A percentile compares a stretch with the other conserved stretches of the same genome.
Evolutionary conservation across 2,888 invertebrate genomes (phyloP).

Genomic region (Hirtodrosophila trivittata): DNA sequence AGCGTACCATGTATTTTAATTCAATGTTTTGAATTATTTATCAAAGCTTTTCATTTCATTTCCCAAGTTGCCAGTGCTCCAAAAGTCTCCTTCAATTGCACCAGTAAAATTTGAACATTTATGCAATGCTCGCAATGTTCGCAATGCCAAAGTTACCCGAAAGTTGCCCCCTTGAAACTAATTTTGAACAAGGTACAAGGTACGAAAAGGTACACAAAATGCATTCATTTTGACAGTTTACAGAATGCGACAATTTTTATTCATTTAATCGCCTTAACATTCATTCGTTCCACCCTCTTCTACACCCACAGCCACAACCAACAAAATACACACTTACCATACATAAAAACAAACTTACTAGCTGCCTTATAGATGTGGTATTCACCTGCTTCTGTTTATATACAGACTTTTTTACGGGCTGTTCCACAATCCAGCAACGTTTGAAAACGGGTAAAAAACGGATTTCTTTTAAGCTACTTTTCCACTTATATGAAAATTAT

Average conservation of each 20-base stretch:
- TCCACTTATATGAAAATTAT: too few relatives aligned
- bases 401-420: too few relatives aligned
- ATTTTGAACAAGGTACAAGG: slow-evolving; percentile 36
- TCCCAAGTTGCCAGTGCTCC: slow-evolving; percentile 36
- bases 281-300: slow-evolving; percentile 8
- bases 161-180: slow-evolving; percentile 48
- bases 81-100: slow-evolving; percentile 26
- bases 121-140: slow-evolving; percentile 9
- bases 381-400: too few relatives aligned
- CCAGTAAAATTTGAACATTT: slow-evolving; percentile 20
- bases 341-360: too few relatives aligned
- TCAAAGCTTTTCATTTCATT: slow-evolving; percentile 30
- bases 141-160: slow-evolving; percentile 13
- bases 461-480: too few relatives aligned
- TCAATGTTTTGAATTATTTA: slow-evolving; percentile 33
- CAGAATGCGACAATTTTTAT: slow-evolving; percentile 59
- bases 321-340: slow-evolving; percentile 4
- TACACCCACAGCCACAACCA: slow-evolving; percentile 12
- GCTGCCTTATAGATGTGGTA: too few relatives aligned
- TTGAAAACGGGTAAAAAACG: too few relatives aligned
- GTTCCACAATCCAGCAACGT: too few relatives aligned
- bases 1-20: too few relatives aligned
- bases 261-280: slow-evolving; percentile 50
- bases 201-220: slow-evolving; percentile 15
- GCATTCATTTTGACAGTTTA: slow-evolving; percentile 53